phyloP scores from a whole-genome alignment of 2,113 vertebrate genomes.

The Anhinga rufa region DNA sequence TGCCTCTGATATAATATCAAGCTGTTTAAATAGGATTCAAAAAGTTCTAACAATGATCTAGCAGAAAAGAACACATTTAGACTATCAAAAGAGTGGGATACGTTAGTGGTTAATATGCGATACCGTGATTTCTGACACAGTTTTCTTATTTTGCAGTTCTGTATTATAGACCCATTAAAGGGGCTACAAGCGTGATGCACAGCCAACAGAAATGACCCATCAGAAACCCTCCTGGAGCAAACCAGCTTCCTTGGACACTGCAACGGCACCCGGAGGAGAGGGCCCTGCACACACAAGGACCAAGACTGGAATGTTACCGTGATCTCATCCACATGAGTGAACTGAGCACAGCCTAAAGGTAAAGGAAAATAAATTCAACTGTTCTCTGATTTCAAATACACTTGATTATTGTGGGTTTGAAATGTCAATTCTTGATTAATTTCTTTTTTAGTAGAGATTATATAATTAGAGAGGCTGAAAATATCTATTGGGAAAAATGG shows the following conservation, averaged over 20 bases:
- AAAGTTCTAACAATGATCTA: neutral
- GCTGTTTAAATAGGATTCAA: neutral
- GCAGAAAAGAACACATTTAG: neutral
- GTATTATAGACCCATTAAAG: neutral
- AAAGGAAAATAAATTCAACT: neutral
- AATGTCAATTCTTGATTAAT: neutral
- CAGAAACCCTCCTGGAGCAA: neutral
- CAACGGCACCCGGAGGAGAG: neutral
- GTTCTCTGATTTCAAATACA: neutral
- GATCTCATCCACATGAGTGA: neutral
- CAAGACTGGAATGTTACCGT: neutral
- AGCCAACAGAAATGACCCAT: neutral
- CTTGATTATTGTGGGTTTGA: neutral
- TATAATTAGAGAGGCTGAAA: neutral
- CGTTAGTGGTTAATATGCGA: neutral
- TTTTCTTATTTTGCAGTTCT: neutral
- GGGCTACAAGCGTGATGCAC: neutral
- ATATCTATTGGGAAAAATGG: neutral
- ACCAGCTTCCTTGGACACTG: neutral
- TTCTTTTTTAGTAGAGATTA: neutral
- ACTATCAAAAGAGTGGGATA: neutral
- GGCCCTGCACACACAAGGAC: neutral
- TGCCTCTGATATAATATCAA: neutral
- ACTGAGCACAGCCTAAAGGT: neutral
- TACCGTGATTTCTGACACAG: neutral